Conservation (phyloP, 2,113 vertebrate genomes). For the Centropus unirufus region DNA sequence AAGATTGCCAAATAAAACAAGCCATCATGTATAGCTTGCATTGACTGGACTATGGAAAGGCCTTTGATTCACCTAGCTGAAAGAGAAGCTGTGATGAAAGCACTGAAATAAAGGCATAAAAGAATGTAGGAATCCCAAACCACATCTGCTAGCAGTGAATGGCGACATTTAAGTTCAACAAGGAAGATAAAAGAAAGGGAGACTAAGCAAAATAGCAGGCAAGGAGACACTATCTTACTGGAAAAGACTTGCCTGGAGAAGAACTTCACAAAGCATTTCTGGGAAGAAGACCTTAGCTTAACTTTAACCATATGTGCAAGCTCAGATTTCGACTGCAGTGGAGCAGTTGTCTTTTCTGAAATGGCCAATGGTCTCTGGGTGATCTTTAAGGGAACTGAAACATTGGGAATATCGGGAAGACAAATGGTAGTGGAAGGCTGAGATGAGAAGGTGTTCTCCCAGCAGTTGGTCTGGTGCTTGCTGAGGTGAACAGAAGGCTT, state of each 20-base stretch:
- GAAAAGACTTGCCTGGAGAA: constrained; percentile 64
- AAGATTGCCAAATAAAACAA: constrained; percentile 84
- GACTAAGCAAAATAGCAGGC: constrained; percentile 64
- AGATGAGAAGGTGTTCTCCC: background rate
- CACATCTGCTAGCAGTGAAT: constrained; percentile 67
- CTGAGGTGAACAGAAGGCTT: background rate
- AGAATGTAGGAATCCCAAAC: constrained; percentile 66
- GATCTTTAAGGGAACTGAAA: constrained; percentile 32
- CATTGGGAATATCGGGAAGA: background rate
- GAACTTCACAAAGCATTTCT: constrained; percentile 56
- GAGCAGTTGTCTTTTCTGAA: constrained; percentile 50
- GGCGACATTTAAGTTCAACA: constrained; percentile 60
- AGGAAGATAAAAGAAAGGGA: constrained; percentile 65
- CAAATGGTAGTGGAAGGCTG: background rate
- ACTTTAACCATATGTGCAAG: constrained; percentile 53
- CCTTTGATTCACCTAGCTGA: constrained; percentile 76
- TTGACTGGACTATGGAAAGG: constrained; percentile 75
- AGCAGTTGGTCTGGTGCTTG: accelerated
- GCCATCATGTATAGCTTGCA: constrained; percentile 77
- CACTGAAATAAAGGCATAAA: constrained; percentile 71
- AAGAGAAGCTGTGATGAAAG: constrained; percentile 73
- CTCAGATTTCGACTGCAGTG: constrained; percentile 50
- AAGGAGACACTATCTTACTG: constrained; percentile 63
- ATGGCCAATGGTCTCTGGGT: background rate
- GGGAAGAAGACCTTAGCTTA: constrained; percentile 72